phyloP scores from a whole-genome alignment of 2,888 invertebrate genomes.

The Pristionchus exspectatus region DNA sequence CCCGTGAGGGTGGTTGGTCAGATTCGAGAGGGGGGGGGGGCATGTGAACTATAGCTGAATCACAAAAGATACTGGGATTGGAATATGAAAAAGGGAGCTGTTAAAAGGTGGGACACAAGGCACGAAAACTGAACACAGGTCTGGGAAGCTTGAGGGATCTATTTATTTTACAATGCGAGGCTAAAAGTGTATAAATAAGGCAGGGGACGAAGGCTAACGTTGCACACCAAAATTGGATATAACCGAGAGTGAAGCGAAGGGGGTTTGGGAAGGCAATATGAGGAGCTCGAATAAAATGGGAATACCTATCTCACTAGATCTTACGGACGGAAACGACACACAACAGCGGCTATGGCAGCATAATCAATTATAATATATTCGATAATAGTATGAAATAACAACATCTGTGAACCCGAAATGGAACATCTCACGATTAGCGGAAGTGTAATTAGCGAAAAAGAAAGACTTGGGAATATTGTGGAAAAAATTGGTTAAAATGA shows the following conservation, averaged over 20 bases:
- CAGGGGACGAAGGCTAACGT: background rate
- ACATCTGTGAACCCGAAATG: background rate
- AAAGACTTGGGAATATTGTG: background rate
- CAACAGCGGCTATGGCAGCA: background rate
- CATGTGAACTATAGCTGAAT: background rate
- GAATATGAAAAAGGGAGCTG: background rate
- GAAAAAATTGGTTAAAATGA: background rate
- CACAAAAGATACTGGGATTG: background rate
- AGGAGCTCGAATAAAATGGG: background rate
- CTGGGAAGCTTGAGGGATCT: background rate
- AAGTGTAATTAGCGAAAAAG: background rate
- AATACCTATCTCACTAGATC: conserved; percentile 45
- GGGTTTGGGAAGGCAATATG: background rate
- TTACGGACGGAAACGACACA: background rate
- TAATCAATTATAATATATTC: background rate
- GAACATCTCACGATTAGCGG: conserved; percentile 5
- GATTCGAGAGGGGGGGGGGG: background rate
- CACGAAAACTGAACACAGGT: background rate
- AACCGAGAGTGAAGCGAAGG: conserved; percentile 24
- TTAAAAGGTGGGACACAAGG: background rate
- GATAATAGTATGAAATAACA: background rate
- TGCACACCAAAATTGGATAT: background rate
- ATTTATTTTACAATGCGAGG: background rate
- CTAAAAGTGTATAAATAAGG: conserved; percentile 12
- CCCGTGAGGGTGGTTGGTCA: conserved; percentile 33